Evolutionary conservation across 2,113 vertebrate genomes (phyloP).

Genomic region (Siniperca knerii): DNA sequence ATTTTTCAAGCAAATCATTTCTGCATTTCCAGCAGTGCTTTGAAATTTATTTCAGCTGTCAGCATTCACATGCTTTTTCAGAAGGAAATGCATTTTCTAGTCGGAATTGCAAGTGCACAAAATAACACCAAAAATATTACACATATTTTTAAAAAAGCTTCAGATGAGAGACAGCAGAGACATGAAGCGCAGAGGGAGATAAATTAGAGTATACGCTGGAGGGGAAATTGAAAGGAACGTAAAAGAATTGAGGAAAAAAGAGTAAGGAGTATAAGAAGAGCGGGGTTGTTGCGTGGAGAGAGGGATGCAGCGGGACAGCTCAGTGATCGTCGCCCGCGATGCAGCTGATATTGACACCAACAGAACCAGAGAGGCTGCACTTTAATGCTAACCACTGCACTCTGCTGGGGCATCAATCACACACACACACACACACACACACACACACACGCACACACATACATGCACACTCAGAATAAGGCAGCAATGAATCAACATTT

Average conservation of each 20-base stretch:
- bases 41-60: too few species aligned
- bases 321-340: slow-evolving; percentile 23
- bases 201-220: not conserved
- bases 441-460: not conserved
- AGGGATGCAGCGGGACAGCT: slow-evolving; percentile 25
- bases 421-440: slow-evolving; percentile 12
- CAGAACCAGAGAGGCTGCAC: slow-evolving; percentile 41
- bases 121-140: too few species aligned
- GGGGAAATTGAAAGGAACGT: not conserved
- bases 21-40: too few species aligned
- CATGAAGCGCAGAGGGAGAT: too few species aligned
- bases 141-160: too few species aligned
- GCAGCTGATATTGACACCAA: slow-evolving; percentile 55
- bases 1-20: too few species aligned
- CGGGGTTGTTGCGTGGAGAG: not conserved
- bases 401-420: slow-evolving; percentile 62
- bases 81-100: too few species aligned
- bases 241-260: not conserved
- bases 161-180: not conserved
- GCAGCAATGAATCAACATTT: not conserved
- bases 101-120: too few species aligned
- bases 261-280: not conserved
- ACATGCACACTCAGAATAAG: not conserved
- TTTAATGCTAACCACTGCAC: slow-evolving; percentile 69
- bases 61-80: too few species aligned